These are phyloP conservation scores for Temnothorax rugatulus DNA, from an alignment of 2,888 invertebrate species.

Conservation along the genomic window DNA sequence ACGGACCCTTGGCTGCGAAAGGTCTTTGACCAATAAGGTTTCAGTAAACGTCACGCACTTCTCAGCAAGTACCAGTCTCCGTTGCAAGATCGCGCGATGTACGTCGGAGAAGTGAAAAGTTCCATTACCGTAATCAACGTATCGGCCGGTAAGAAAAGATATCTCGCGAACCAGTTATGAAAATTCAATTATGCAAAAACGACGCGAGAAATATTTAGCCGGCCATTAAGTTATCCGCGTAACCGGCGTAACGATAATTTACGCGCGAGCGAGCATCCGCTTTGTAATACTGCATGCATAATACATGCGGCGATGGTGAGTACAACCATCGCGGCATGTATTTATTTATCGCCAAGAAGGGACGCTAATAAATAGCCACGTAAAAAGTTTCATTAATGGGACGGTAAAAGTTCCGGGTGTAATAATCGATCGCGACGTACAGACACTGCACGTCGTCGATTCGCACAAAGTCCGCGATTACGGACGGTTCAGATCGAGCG, in stretches of 20 bases:
- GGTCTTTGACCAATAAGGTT: background rate
- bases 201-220: constrained; percentile 45
- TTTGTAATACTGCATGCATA: constrained; percentile 50
- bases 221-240: constrained; percentile 37
- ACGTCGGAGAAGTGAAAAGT: background rate
- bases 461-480: background rate
- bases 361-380: constrained; percentile 29
- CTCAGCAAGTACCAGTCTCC: background rate
- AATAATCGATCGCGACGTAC: background rate
- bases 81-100: constrained; percentile 41
- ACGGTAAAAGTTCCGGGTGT: background rate
- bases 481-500: background rate
- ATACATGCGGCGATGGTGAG: constrained; percentile 23
- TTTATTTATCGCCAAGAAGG: constrained; percentile 37
- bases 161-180: constrained; percentile 47
- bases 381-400: constrained; percentile 47
- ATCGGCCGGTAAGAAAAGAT: constrained; percentile 15
- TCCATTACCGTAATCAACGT: background rate
- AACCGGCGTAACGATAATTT: constrained; percentile 46
- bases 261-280: constrained; percentile 4
- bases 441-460: background rate
- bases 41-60: background rate
- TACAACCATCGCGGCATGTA: background rate
- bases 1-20: background rate
- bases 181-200: constrained; percentile 53